Evolutionary conservation across 2,888 invertebrate genomes (phyloP), one percentile per base, ranked within the genome.

Genomic region (Drosophila prostipennis): DNA sequence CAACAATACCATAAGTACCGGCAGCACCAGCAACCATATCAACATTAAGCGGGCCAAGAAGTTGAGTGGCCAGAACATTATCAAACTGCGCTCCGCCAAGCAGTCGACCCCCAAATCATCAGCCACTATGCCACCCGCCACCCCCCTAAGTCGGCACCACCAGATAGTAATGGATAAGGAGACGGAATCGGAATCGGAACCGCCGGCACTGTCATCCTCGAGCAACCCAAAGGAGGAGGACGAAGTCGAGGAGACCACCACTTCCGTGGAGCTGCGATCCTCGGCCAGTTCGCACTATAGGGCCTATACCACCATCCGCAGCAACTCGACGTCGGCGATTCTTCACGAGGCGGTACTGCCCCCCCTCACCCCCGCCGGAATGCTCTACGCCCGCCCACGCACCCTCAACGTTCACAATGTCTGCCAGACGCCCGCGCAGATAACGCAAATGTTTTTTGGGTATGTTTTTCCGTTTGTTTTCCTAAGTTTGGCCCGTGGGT

Each of bases 381-480:
- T 89, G 51, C 49, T 83, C 5, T 84, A 76, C 45, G 71, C 80
- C 57, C 82, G 91, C 23, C 91, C 91, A 45, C 91, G 91, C 78
- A 91, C 91, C 13, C 83, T 91, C 53, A 91, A 91, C 80, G 92
- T 91, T 51, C 89, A 90, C 68, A 86, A 91, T 81, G 77, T 83
- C 65, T 89, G 84, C 63, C 90, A 91, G 80, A 89, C 90, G 77
- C 91, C 91, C 74, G 81, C 88, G 63, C 89, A 90, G 78, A 90
- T 91, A 80, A 89, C 91, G 69, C 90, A 90, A 89, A 73, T 89
- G 70, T 91, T 91, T 85, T 89, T 91, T 81, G 89, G 91, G 91
- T 91, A 91, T 83, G 91, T 91, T 84, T 84, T 54, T 61, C 29
- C 7, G 23, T 72, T 72, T 58, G 58, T 55, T 52, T 55, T 63